Base-by-base conservation (phyloP, 2,113 vertebrate species). In the Thunnus maccoyii region DNA sequence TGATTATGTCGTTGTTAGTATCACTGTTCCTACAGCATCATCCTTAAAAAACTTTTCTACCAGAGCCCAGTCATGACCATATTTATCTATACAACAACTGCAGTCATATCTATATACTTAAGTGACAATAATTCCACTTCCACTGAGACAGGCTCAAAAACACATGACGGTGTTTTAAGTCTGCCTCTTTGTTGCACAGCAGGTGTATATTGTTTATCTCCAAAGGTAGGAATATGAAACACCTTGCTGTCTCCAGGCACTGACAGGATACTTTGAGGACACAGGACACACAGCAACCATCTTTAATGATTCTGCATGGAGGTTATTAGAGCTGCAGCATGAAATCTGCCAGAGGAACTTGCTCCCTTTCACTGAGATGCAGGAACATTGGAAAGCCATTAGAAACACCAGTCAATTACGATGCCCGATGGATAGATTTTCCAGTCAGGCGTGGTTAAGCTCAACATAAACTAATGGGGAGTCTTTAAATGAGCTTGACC, bases 401-500 rank as follows among this genome's bases (percentile, higher is more conserved):
- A 93, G 83, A 93, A 91, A 68, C 83, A 91, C 80, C 82, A 91
- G 92, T 93, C 93, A 93, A 93, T 93, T 93, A 93, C 84, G 64
- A 91, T 84, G 86, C 89, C 89, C 90, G 13, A 88, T 90, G 91
- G 89, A 93, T 93, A 80, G 92, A 94, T 94, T 93, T 94, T 92
- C 80, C 91, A 95, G 92, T 94, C 88, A 88, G 87, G 89, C 89
- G 78, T 91, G 86, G 88, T 92, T 93, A 93, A 93, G 92, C 91
- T 94, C 89, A 94, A 93, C 89, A 82, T 90, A 90, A 94, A 94
- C 91, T 93, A 94, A 94, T 93, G 89, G 88, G 90, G 92, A 93
- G 90, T 94, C 94, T 92, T 94, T 95, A 94, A 93, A 94, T 90
- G 90, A 93, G 93, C 94, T 92, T 94, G 94, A 95, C 93, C 93